Base-by-base conservation (phyloP, 2,888 invertebrate species). In the Campopleginae sp. region DNA sequence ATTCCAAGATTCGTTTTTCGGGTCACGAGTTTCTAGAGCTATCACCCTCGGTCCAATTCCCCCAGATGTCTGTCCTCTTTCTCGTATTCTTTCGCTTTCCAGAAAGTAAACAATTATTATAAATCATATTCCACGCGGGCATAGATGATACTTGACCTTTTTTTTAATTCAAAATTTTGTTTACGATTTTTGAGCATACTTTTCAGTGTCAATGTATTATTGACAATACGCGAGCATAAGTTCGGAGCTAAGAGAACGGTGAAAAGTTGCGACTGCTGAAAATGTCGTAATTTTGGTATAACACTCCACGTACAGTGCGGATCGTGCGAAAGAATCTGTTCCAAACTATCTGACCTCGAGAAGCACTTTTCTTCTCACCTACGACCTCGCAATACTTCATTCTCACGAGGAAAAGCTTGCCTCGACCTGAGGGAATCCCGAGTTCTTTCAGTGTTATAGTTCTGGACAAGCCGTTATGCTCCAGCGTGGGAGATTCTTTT, bases 271-370 rank as follows among this genome's bases (percentile, higher is more conserved):
- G 61, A 46, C 48, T 46, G 33, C 58, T 51, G 42, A 23, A 68
- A 61, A 63, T 76, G 66, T 51, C 42, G 46, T 75, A 51, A 54
- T 65, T 61, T 38, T 38, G 51, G 71, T 61, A 61, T 61, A 70
- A 38, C 68, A 70, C 63, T 76, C 33, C 44, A 31, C 19, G 65
- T 17, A 33, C 51, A 23, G 79, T 63, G 46, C 77, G 83, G 46
- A 86, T 86, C 82, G 82, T 76, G 79, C 46, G 68, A 33, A 79
- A 75, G 82, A 85, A 82, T 84, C 86, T 81, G 74, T 80, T 77
- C 66, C 80, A 72, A 86, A 85, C 81, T 85, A 85, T 86, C 79
- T 82, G 86, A 88, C 83, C 87, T 82, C 78, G 66, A 85, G 82
- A 87, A 85, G 76, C 86, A 77, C 77, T 84, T 83, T 74, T 80